Conservation (phyloP, 2,113 vertebrate genomes). For the Dipodomys spectabilis region DNA sequence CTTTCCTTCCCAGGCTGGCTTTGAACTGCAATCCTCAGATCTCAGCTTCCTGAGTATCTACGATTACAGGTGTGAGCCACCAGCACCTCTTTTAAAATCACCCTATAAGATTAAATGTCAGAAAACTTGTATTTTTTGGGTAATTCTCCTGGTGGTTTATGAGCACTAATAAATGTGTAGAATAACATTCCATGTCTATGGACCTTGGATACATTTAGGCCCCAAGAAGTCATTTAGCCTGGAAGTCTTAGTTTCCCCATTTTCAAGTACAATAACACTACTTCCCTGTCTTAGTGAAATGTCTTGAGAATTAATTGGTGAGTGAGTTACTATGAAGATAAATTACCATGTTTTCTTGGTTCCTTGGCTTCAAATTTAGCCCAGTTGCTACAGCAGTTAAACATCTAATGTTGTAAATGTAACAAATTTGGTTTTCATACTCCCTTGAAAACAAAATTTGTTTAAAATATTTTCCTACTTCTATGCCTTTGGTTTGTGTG, state of each 20-base stretch:
- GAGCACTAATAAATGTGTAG: slow-evolving; percentile 1
- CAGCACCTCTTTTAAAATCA: slow-evolving; percentile 45
- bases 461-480: slow-evolving; percentile 63
- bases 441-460: slow-evolving; percentile 62
- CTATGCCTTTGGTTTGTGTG: slow-evolving; percentile 44
- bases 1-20: no score
- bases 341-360: slow-evolving; percentile 19
- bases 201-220: neutral
- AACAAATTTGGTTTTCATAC: slow-evolving; percentile 42
- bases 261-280: slow-evolving; percentile 29
- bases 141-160: slow-evolving; percentile 24
- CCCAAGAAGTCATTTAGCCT: slow-evolving; percentile 12
- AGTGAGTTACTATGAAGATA: slow-evolving; percentile 22
- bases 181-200: neutral
- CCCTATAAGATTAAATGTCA: slow-evolving; percentile 38
- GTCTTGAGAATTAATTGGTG: slow-evolving; percentile 38
- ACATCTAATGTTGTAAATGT: slow-evolving; percentile 36
- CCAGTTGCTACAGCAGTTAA: slow-evolving; percentile 6
- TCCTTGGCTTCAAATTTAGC: slow-evolving; percentile 20
- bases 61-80: no score
- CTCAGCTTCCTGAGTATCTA: no score
- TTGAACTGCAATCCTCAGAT: no score
- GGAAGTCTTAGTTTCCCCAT: neutral
- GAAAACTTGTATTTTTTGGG: neutral
- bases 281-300: slow-evolving; percentile 11